Evolutionary conservation across 53 echinoderm and acorn worm species (phyloP).

Genomic region (Henricia sp.): DNA sequence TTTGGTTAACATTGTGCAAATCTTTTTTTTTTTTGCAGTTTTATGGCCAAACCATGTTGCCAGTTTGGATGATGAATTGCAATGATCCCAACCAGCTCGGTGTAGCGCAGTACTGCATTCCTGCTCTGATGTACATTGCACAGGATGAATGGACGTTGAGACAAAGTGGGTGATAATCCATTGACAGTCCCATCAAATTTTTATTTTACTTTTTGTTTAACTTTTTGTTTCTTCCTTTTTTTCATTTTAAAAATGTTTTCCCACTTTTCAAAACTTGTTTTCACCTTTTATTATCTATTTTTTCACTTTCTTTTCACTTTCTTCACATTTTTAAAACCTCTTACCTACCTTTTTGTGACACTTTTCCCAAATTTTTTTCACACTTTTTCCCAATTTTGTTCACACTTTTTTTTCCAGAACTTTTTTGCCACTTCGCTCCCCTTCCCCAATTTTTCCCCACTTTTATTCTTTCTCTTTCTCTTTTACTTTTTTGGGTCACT

Average conservation of each 20-base stretch:
- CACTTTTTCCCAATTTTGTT: too few relatives aligned
- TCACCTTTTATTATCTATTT: too few relatives aligned
- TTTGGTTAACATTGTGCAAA: not conserved
- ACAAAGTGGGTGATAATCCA: constrained; percentile 18
- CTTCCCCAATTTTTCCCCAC: not conserved
- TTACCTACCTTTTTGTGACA: not conserved
- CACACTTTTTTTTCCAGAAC: not conserved
- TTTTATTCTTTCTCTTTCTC: not conserved
- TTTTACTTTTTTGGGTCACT: not conserved
- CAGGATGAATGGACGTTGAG: constrained; percentile 82
- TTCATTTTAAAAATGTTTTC: not conserved
- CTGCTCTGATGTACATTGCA: constrained; percentile 91
- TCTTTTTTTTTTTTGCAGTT: constrained; percentile 63
- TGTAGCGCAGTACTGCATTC: constrained; percentile 96
- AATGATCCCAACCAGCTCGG: constrained; percentile 71
- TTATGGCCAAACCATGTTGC: constrained; percentile 81
- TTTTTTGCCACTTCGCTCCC: not conserved
- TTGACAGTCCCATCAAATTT: not conserved
- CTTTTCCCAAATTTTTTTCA: too few relatives aligned
- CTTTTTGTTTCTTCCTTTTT: not conserved
- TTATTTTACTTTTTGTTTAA: not conserved
- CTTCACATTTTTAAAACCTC: not conserved
- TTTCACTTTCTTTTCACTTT: too few relatives aligned
- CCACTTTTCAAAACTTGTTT: not conserved
- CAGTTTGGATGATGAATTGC: constrained; percentile 98